Conservation (phyloP, 2,797 vertebrate genomes). For the Pristis pectinata region DNA sequence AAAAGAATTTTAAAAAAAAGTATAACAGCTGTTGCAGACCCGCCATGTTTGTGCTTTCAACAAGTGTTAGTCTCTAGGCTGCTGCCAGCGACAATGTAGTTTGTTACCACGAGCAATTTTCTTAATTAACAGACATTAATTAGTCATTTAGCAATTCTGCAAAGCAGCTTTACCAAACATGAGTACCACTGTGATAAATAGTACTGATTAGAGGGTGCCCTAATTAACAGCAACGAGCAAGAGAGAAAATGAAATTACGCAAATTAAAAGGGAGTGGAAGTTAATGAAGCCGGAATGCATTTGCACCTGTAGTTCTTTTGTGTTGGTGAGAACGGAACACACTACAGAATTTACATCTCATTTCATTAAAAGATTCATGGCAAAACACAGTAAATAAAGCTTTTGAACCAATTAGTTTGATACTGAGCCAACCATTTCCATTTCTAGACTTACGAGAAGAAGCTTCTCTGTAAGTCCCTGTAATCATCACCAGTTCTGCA, state of each 20-base stretch:
- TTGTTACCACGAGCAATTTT: constrained; percentile 77
- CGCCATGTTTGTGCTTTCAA: constrained; percentile 69
- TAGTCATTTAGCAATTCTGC: constrained; percentile 76
- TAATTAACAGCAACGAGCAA: constrained; percentile 72
- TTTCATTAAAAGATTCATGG: constrained; percentile 33
- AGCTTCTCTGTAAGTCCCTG: background rate
- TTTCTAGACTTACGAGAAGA: constrained; percentile 4
- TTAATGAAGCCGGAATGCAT: constrained; percentile 70
- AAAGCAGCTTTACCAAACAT: constrained; percentile 77
- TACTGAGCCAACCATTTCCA: constrained; percentile 25
- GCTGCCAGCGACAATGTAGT: constrained; percentile 71
- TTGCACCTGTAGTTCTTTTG: constrained; percentile 76
- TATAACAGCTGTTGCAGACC: constrained; percentile 69
- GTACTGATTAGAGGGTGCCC: constrained; percentile 74
- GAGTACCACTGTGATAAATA: constrained; percentile 75
- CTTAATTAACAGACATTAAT: constrained; percentile 82
- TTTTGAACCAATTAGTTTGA: constrained; percentile 33
- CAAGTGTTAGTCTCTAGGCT: constrained; percentile 72
- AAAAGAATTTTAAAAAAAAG: background rate
- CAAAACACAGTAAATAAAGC: constrained; percentile 35
- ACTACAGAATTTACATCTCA: constrained; percentile 39
- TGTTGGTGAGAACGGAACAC: constrained; percentile 50
- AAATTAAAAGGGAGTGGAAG: constrained; percentile 72
- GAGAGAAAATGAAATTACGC: constrained; percentile 74
- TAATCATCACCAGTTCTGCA: background rate